Conservation (phyloP, 2,113 vertebrate species). For the Motacilla alba region DNA sequence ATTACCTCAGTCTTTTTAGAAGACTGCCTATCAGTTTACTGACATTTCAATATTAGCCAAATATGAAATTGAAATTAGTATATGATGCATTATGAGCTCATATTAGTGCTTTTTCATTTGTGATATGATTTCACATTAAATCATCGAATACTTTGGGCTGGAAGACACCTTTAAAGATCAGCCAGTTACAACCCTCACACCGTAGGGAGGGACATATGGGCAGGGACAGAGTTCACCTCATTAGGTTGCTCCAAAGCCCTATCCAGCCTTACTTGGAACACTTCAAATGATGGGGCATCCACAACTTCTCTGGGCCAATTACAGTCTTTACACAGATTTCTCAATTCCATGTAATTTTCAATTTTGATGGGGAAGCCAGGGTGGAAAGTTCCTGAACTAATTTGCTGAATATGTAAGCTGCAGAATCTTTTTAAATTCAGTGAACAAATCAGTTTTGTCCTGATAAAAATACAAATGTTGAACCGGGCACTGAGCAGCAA, state of each 20-base stretch:
- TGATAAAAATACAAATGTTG: neutral
- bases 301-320: neutral
- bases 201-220: neutral
- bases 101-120: neutral
- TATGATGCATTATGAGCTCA: neutral
- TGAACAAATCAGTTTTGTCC: neutral
- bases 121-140: neutral
- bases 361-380: neutral
- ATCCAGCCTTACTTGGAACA: rapidly evolving
- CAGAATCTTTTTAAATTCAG: neutral
- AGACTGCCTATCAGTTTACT: neutral
- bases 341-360: neutral
- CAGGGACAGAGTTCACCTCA: neutral
- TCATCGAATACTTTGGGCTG: neutral
- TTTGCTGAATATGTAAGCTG: neutral
- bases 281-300: neutral
- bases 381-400: neutral
- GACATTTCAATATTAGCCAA: neutral
- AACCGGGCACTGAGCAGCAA: neutral
- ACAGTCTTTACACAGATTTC: neutral
- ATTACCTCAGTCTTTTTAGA: neutral
- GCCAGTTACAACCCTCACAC: neutral
- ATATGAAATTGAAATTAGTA: neutral
- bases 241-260: neutral
- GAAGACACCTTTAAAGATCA: neutral